Evolutionary conservation across 2,113 vertebrate species (phyloP).

Genomic region (Galemys pyrenaicus): DNA sequence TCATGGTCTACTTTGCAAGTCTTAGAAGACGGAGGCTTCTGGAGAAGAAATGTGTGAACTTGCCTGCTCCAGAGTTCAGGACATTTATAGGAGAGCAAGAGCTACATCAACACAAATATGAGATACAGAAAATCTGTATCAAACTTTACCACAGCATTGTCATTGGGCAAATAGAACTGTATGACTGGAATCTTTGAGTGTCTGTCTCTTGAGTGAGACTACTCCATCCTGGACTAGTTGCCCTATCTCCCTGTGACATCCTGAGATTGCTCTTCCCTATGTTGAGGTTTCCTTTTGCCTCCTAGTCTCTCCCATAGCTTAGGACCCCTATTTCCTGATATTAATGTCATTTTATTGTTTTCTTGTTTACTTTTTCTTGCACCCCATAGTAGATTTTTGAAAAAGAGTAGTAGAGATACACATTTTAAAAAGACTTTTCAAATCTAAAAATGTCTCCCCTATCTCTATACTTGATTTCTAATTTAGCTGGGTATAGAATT

Average conservation of each 20-base stretch:
- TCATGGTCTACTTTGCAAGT: neutral
- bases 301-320: neutral
- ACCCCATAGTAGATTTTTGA: neutral
- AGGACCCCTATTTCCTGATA: neutral
- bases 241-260: neutral
- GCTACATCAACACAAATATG: neutral
- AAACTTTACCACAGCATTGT: neutral
- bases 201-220: neutral
- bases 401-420: neutral
- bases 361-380: neutral
- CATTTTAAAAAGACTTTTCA: neutral
- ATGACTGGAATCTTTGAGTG: neutral
- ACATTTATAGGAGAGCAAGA: neutral
- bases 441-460: neutral
- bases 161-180: neutral
- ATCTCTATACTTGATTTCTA: neutral
- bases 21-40: neutral
- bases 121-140: neutral
- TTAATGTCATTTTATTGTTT: neutral
- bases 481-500: constrained; percentile 30
- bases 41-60: neutral
- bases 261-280: neutral
- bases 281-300: neutral
- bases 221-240: neutral
- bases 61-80: neutral